phyloP scores from a whole-genome alignment of 1,140 invertebrate species.

The Drosophila suzukii region DNA sequence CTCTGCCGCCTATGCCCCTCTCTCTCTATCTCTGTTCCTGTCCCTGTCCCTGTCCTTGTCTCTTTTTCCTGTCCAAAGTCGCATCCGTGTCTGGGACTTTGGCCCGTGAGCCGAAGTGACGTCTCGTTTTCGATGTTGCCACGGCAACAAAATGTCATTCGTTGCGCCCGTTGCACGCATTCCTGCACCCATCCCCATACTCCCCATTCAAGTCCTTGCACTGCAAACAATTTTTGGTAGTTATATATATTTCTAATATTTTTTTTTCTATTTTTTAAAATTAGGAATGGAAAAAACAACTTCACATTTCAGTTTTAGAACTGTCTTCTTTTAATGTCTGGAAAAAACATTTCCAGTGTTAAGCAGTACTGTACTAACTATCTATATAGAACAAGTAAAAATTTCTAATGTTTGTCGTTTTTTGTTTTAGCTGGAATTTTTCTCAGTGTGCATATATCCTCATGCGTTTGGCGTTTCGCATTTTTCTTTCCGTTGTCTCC shows the following conservation, averaged over 20 bases:
- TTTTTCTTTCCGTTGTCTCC: conserved; percentile 20
- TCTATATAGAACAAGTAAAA: too few species aligned
- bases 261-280: neutral
- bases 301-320: too few species aligned
- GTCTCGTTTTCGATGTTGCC: conserved; percentile 29
- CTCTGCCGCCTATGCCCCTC: neutral
- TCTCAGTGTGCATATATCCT: neutral
- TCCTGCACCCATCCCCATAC: conserved; percentile 32
- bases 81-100: conserved; percentile 18
- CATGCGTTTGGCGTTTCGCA: conserved; percentile 12
- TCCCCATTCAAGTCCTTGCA: conserved; percentile 4
- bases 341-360: too few species aligned
- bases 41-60: conserved; percentile 6
- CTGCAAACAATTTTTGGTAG: neutral
- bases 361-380: too few species aligned
- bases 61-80: conserved; percentile 16
- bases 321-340: too few species aligned
- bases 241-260: neutral
- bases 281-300: too few species aligned
- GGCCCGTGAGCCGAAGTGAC: conserved; percentile 33
- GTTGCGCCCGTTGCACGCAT: conserved; percentile 60
- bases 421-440: neutral
- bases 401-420: too few species aligned
- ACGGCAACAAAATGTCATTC: conserved; percentile 52
- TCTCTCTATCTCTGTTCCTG: conserved; percentile 1